Conservation (phyloP, 2,888 invertebrate species). For the Hipparchia sbordonii region DNA sequence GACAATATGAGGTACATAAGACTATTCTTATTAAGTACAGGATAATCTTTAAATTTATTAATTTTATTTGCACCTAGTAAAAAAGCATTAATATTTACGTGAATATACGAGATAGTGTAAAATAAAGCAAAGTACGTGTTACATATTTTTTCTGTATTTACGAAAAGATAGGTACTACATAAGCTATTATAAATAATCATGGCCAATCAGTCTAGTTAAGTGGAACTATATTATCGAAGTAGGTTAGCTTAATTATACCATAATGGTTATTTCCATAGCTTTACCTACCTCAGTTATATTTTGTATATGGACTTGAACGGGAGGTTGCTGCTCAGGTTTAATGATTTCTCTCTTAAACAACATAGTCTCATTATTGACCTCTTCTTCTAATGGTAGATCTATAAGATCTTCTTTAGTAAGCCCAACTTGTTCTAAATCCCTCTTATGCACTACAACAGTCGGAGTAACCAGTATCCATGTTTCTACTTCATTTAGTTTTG, state of each 20-base stretch:
- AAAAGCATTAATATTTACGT: no score
- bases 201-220: no score
- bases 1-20: slow-evolving; percentile 11
- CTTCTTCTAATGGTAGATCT: slow-evolving; percentile 70
- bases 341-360: slow-evolving; percentile 75
- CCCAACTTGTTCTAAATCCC: slow-evolving; percentile 59
- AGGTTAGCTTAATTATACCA: no score
- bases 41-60: neutral
- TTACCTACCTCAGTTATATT: slow-evolving; percentile 80
- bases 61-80: neutral
- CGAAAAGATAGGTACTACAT: no score
- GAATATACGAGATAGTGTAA: no score
- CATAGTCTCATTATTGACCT: slow-evolving; percentile 62
- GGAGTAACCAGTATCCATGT: slow-evolving; percentile 73
- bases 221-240: no score
- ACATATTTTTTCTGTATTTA: neutral
- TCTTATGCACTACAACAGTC: slow-evolving; percentile 61
- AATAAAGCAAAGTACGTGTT: no score
- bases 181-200: no score
- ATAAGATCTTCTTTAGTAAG: slow-evolving; percentile 61
- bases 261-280: no score
- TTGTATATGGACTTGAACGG: slow-evolving; percentile 86
- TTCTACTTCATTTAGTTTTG: slow-evolving; percentile 59
- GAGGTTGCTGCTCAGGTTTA: slow-evolving; percentile 77
- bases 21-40: neutral